Evolutionary conservation across 2,888 invertebrate species (phyloP).

Genomic region (Tenthredo notha): DNA sequence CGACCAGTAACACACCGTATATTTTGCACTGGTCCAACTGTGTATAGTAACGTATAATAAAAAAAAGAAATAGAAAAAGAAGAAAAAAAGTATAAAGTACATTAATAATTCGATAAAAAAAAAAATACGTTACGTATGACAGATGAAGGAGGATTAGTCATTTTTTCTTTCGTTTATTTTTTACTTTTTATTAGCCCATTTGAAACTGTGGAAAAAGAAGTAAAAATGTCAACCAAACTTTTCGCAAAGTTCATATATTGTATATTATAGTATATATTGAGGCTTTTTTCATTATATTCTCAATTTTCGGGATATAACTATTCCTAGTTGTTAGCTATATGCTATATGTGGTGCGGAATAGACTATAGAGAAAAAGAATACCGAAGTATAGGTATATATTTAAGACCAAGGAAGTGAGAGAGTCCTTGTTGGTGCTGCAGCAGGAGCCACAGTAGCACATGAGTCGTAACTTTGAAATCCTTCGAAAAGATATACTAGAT

Average conservation of each 20-base stretch:
- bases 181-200: background rate
- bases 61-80: background rate
- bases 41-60: background rate
- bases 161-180: background rate
- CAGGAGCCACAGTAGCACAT: background rate
- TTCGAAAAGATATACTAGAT: constrained; percentile 24
- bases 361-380: background rate
- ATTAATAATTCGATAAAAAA: background rate
- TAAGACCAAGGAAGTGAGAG: background rate
- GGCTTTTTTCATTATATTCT: background rate
- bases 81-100: background rate
- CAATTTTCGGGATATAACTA: background rate
- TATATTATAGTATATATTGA: background rate
- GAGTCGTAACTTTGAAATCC: constrained; percentile 35
- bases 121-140: background rate
- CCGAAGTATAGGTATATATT: background rate
- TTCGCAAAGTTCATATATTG: background rate
- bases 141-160: background rate
- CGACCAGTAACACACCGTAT: background rate
- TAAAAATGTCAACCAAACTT: background rate
- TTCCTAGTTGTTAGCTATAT: background rate
- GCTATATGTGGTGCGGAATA: background rate
- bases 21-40: background rate
- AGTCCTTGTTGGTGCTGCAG: background rate
- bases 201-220: background rate